These are phyloP conservation scores for Pseudochromis fuscus DNA, from an alignment of 2,797 vertebrate species.

Conservation along the genomic window DNA sequence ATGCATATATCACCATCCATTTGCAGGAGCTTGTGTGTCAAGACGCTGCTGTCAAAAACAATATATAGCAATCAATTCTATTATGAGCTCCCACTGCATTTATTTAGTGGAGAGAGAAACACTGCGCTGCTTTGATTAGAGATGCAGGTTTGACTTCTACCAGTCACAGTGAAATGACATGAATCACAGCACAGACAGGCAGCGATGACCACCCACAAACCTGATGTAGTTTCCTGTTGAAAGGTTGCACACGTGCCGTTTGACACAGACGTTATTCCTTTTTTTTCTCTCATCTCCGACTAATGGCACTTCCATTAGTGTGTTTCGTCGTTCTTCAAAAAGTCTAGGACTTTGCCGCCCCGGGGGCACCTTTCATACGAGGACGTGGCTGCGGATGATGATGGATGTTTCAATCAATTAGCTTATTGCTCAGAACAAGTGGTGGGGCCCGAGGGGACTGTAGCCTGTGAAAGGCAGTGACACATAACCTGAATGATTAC, in stretches of 20 bases:
- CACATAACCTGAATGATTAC: conserved; percentile 72
- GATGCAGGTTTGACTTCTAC: conserved; percentile 6
- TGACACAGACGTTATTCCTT: conserved; percentile 7
- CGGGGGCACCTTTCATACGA: conserved; percentile 52
- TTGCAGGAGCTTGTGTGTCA: conserved; percentile 33
- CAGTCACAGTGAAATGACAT: not conserved
- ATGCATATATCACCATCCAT: not conserved
- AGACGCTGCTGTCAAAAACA: conserved; percentile 41
- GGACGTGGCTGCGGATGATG: conserved; percentile 62
- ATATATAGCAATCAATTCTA: conserved; percentile 51
- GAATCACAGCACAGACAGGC: conserved; percentile 6
- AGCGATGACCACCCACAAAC: conserved; percentile 6
- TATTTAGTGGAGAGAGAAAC: conserved; percentile 41
- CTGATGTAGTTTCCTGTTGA: conserved; percentile 27
- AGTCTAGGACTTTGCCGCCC: conserved; percentile 60
- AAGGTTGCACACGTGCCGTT: conserved; percentile 14
- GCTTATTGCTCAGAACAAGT: conserved; percentile 78
- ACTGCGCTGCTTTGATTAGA: conserved; percentile 30
- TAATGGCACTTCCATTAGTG: conserved; percentile 64
- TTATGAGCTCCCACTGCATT: conserved; percentile 25
- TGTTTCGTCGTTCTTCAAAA: conserved; percentile 59
- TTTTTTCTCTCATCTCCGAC: conserved; percentile 35
- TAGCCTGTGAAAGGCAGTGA: conserved; percentile 55
- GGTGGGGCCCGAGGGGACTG: conserved; percentile 51
- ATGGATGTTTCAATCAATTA: conserved; percentile 82